These are phyloP conservation scores for Tetramorium bicarinatum DNA, from an alignment of 2,888 invertebrate species.

Conservation along the genomic window DNA sequence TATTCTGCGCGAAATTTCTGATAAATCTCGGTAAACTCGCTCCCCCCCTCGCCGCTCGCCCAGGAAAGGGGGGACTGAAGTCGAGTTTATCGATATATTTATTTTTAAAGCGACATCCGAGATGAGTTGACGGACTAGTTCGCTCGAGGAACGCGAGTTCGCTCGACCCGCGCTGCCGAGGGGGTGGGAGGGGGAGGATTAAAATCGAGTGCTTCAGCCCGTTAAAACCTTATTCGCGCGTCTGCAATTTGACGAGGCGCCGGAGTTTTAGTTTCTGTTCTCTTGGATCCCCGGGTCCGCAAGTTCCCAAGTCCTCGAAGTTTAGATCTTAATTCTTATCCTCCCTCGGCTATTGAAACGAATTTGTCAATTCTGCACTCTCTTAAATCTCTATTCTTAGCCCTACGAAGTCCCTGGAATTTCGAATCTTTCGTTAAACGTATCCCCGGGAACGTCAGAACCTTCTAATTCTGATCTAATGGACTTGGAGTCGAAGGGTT, in stretches of 20 bases:
- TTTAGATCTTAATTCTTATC: slow-evolving; percentile 10
- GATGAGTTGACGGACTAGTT: background rate
- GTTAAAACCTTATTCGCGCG: slow-evolving; percentile 13
- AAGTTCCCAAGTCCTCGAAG: background rate
- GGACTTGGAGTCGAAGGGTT: background rate
- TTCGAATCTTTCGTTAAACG: background rate
- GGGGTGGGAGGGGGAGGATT: background rate
- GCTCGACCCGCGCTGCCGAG: background rate
- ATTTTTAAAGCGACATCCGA: slow-evolving; percentile 19
- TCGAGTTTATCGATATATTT: slow-evolving; percentile 24
- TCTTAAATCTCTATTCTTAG: slow-evolving; percentile 2
- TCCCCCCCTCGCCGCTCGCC: no score
- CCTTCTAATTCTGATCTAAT: background rate
- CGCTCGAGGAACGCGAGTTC: background rate
- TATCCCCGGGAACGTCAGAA: background rate
- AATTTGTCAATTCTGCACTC: slow-evolving; percentile 16
- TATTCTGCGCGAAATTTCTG: slow-evolving; percentile 11
- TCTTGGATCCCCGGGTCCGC: background rate
- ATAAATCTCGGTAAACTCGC: slow-evolving; percentile 2
- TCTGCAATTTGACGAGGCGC: background rate
- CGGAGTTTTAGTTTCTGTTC: background rate
- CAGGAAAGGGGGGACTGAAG: background rate
- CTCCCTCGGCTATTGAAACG: background rate
- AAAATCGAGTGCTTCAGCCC: background rate
- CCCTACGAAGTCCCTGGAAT: background rate